phyloP scores from a whole-genome alignment of 2,113 vertebrate genomes.

The Anguilla rostrata region DNA sequence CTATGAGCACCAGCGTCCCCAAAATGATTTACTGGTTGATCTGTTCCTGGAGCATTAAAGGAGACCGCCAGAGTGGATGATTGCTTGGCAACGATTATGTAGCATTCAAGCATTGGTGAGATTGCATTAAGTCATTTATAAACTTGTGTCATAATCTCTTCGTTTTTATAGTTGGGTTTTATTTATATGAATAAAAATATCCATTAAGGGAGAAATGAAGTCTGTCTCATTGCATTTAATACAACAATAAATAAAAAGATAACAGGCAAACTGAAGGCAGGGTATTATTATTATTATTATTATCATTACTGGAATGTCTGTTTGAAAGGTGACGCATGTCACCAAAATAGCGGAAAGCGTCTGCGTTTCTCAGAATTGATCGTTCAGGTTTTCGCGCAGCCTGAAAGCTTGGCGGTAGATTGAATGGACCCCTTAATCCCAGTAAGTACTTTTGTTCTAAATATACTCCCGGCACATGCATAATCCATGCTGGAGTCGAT shows the following conservation, averaged over 20 bases:
- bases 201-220: neutral
- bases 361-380: constrained; percentile 8
- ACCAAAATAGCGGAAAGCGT: neutral
- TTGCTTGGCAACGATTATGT: neutral
- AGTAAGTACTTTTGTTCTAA: constrained; percentile 7
- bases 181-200: neutral
- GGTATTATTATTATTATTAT: neutral
- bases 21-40: constrained; percentile 13
- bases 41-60: neutral
- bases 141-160: neutral
- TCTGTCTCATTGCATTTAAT: neutral
- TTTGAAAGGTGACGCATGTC: neutral
- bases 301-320: neutral
- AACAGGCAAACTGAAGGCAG: neutral
- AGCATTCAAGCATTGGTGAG: neutral
- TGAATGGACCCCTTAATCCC: constrained; percentile 5
- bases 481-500: neutral
- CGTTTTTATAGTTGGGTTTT: neutral
- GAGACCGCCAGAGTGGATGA: neutral
- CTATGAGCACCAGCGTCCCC: neutral
- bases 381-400: neutral
- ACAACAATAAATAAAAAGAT: neutral
- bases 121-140: neutral
- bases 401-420: neutral
- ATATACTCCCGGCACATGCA: constrained; percentile 7